A percentile compares a stretch with the other conserved stretches of the same genome.
Conservation (phyloP, 2,797 vertebrate genomes). For the Myotis planiceps region DNA sequence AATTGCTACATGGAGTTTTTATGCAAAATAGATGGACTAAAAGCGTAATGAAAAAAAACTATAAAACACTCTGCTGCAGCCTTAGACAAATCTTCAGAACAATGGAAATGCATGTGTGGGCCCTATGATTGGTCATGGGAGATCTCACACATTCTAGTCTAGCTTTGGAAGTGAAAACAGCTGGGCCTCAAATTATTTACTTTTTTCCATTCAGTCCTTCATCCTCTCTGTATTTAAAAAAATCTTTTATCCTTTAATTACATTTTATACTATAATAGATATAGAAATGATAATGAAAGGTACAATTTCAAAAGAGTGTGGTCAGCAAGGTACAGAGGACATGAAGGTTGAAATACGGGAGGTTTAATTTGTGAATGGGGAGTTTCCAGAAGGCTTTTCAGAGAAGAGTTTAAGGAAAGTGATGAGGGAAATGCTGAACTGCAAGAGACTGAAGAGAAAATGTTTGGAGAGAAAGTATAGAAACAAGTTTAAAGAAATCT, state of each 20-base stretch:
- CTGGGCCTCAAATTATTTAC: neutral
- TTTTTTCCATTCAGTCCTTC: neutral
- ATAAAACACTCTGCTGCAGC: neutral
- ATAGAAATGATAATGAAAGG: neutral
- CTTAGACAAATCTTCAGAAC: neutral
- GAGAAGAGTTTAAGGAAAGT: neutral
- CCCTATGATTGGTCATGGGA: too few species aligned
- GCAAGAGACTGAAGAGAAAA: neutral
- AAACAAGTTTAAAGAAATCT: neutral
- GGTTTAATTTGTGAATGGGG: neutral
- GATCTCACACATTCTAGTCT: neutral
- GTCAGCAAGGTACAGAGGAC: neutral
- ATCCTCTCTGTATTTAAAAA: neutral
- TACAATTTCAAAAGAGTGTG: neutral
- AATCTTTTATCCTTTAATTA: neutral
- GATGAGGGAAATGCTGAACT: neutral
- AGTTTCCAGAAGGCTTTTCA: neutral
- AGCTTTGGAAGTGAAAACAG: neutral
- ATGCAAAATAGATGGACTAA: neutral
- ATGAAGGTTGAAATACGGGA: neutral
- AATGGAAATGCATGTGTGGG: accelerated
- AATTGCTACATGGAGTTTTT: neutral
- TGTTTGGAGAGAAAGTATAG: neutral
- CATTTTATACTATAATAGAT: neutral
- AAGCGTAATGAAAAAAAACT: neutral